Conservation (phyloP, 2,888 invertebrate genomes). For the Morpho deidamia region DNA sequence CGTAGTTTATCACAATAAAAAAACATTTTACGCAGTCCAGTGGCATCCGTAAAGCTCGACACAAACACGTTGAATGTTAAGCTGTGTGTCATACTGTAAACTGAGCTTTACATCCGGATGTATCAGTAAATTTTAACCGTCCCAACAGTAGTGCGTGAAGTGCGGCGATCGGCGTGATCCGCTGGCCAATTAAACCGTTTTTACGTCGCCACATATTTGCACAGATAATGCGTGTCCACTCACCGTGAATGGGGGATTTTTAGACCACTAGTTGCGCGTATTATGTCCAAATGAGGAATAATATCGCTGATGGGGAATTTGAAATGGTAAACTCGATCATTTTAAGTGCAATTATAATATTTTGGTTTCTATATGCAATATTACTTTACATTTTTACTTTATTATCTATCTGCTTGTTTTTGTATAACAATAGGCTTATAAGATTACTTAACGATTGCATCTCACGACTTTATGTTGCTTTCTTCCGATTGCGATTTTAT, state of each 20-base stretch:
- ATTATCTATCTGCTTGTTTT: no score
- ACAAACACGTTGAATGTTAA: background rate
- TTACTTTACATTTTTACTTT: no score
- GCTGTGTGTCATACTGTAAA: background rate
- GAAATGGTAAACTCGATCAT: conserved; percentile 3
- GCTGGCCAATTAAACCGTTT: conserved; percentile 70
- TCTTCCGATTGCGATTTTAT: no score
- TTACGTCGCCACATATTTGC: conserved; percentile 65
- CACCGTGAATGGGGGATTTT: conserved; percentile 22
- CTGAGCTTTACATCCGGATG: background rate
- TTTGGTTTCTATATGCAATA: no score
- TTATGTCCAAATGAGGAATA: conserved; percentile 14
- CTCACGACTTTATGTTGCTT: no score
- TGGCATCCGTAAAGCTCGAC: background rate
- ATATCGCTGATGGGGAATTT: conserved; percentile 3
- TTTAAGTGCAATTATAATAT: background rate
- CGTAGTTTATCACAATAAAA: background rate
- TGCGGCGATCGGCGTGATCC: conserved; percentile 65
- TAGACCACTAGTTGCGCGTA: conserved; percentile 27
- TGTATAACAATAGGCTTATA: no score
- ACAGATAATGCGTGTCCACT: conserved; percentile 44
- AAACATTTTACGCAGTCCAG: background rate
- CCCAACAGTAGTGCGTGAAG: conserved; percentile 49
- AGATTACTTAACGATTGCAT: no score
- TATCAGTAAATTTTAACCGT: conserved; percentile 10